These are phyloP conservation scores for Minunthozetes semirufus DNA, from an alignment of 2,888 invertebrate species.

Conservation along the genomic window DNA sequence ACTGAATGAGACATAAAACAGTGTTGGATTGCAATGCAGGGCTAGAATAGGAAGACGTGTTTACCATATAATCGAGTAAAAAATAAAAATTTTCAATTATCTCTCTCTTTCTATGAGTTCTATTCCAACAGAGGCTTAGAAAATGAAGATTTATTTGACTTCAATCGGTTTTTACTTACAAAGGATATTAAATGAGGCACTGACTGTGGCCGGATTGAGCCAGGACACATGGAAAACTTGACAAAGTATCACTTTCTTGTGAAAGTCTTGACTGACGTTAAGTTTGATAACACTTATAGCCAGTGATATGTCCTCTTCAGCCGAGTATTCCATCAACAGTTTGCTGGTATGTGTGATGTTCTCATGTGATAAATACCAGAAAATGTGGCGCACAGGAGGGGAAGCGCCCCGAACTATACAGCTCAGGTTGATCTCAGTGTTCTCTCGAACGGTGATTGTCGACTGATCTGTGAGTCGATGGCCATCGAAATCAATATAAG, in stretches of 20 bases:
- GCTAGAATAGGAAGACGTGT: neutral
- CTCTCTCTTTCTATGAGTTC: neutral
- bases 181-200: slow-evolving; percentile 57
- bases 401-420: slow-evolving; percentile 79
- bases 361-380: slow-evolving; percentile 56
- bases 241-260: slow-evolving; percentile 77
- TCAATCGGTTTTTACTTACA: slow-evolving; percentile 54
- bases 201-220: slow-evolving; percentile 55
- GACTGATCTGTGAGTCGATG: slow-evolving; percentile 42
- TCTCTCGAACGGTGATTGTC: slow-evolving; percentile 68
- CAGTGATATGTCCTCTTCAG: slow-evolving; percentile 44
- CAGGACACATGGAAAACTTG: slow-evolving; percentile 65
- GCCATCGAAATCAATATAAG: slow-evolving; percentile 75
- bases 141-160: neutral
- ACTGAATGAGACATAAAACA: neutral
- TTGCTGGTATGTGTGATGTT: slow-evolving; percentile 43
- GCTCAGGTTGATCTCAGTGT: slow-evolving; percentile 69
- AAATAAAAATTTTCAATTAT: too few relatives aligned
- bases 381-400: slow-evolving; percentile 58
- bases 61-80: too few relatives aligned
- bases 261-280: slow-evolving; percentile 71
- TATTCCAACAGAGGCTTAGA: neutral
- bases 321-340: slow-evolving; percentile 43
- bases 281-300: slow-evolving; percentile 59
- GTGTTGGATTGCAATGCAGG: neutral